Base-by-base conservation (phyloP, 2,797 vertebrate genomes). In the Brachyalestes nurse region DNA sequence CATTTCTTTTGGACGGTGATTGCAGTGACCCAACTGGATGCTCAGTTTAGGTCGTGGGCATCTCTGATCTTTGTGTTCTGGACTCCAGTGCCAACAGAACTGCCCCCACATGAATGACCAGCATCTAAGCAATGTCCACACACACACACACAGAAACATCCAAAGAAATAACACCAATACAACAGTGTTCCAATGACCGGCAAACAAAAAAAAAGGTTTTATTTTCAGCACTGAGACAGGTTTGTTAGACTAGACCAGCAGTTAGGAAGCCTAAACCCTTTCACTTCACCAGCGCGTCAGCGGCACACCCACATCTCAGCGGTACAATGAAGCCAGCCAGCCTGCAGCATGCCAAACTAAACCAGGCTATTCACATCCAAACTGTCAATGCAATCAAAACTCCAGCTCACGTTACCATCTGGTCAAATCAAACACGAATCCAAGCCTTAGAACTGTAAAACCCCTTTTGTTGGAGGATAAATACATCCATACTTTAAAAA, bases 141-240 rank as follows among this genome's bases (percentile, higher is more conserved):
- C 60, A 57, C 45, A 67, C 65, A 60, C 12, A 5, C 21, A 23
- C 47, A 51, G 10, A 72, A 25, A 47, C 57, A 53, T 10, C 19
- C 53, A 49, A n/a, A 60, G 19, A 34, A 8, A 79, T 0, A 61
- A 53, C 51, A 34, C 17, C 13, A 75, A 64, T 6, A 58, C 38
- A 25, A 34, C 8, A 53, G 58, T 2, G 71, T 66, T 58, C 49
- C 19, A 82, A 69, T 47, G 77, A 61, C 66, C 82, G 77, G 90
- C 89, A 92, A 87, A 89, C 21, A 45, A 64, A 75, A 64, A 17
- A 85, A 85, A 87, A 79, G n/a, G 83, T 89, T 95, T 95, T 93
- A 95, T 95, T 94, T 90, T 84, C 89, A 93, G 88, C 91, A 92
- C 88, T 91, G 92, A 80, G 71, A 82, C 72, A 84, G 77, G 65